phyloP scores from a whole-genome alignment of 1,140 invertebrate genomes.

The Maniola jurtina region DNA sequence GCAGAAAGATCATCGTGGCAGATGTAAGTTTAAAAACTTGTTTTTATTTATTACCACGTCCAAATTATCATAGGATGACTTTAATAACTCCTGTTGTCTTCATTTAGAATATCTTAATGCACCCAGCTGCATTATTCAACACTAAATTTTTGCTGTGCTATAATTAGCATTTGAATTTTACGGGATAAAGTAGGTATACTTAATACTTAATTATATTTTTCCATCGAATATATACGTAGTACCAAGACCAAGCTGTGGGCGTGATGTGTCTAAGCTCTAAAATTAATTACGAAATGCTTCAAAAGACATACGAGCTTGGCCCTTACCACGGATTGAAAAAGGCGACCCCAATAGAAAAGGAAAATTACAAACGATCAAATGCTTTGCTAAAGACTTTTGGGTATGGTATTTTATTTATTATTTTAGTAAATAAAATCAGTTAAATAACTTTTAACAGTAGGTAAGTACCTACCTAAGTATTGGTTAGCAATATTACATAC shows the following conservation, averaged over 20 bases:
- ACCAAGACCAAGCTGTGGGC: conserved; percentile 73
- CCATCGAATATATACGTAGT: conserved; percentile 33
- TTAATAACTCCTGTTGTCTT: no score
- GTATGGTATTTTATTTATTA: conserved; percentile 30
- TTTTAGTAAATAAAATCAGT: no score
- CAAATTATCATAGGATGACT: no score
- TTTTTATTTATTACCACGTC: neutral
- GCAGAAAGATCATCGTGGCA: conserved; percentile 63
- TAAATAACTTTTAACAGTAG: no score
- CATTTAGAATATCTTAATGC: no score
- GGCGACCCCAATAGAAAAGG: conserved; percentile 52
- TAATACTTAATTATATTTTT: neutral
- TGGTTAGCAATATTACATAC: no score
- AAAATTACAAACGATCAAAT: conserved; percentile 48
- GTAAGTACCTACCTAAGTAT: no score
- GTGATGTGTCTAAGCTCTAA: conserved; percentile 80
- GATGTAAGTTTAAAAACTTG: conserved; percentile 46
- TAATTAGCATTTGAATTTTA: no score
- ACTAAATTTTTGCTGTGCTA: no score
- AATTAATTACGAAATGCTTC: conserved; percentile 82
- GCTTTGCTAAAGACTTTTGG: conserved; percentile 50
- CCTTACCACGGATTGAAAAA: conserved; percentile 60
- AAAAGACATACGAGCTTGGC: conserved; percentile 74
- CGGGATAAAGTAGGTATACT: no score
- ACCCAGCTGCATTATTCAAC: no score